phyloP scores from a whole-genome alignment of 2,113 vertebrate genomes.

The Athene noctua region DNA sequence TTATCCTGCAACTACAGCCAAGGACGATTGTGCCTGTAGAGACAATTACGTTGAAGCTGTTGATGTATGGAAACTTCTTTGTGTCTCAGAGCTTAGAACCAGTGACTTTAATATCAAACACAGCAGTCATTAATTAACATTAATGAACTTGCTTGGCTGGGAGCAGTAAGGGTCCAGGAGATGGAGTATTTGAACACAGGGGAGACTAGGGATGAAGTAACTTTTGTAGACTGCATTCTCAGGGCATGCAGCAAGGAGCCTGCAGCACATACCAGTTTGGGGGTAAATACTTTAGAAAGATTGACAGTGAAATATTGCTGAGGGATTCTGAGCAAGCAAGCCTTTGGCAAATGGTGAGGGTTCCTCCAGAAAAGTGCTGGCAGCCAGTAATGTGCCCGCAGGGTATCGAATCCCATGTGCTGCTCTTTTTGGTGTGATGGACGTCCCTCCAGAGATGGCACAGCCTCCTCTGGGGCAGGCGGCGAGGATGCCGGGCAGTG shows the following conservation, averaged over 20 bases:
- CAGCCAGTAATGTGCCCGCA: background rate
- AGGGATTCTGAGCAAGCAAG: background rate
- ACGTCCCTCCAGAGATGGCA: background rate
- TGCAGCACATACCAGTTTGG: rapidly evolving
- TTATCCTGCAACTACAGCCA: background rate
- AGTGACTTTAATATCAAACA: slow-evolving; percentile 55
- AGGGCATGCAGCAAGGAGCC: background rate
- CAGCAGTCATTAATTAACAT: slow-evolving; percentile 61
- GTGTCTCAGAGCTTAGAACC: slow-evolving; percentile 6
- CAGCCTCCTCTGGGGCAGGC: background rate
- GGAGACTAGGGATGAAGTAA: background rate
- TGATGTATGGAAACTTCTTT: slow-evolving; percentile 46
- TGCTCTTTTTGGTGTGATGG: background rate
- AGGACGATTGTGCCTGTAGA: background rate
- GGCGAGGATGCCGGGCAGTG: background rate
- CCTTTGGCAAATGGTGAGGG: background rate
- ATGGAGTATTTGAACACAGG: background rate
- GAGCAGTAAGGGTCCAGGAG: background rate
- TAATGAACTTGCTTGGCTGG: slow-evolving; percentile 29
- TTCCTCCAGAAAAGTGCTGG: background rate
- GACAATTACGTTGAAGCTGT: slow-evolving; percentile 37
- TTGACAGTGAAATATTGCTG: rapidly evolving
- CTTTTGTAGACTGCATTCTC: background rate
- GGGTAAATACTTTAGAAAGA: background rate
- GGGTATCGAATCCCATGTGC: background rate